phyloP scores from a whole-genome alignment of 2,888 invertebrate genomes.

The Apodemia duryi region DNA sequence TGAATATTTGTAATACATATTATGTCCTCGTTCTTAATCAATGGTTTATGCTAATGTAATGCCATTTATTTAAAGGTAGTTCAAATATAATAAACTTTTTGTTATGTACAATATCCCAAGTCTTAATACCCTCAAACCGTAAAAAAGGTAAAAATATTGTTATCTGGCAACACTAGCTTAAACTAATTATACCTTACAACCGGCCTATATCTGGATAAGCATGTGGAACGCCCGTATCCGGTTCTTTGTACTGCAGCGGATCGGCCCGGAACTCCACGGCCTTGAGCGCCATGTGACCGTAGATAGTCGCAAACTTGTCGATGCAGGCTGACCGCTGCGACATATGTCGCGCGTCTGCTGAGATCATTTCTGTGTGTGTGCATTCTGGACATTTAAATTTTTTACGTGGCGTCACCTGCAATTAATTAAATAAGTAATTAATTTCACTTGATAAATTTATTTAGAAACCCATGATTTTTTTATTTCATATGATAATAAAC shows the following conservation, averaged over 20 bases:
- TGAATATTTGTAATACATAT: no score
- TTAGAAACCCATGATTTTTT: no score
- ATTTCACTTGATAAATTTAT: no score
- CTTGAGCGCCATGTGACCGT: conserved; percentile 92
- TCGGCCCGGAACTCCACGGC: conserved; percentile 96
- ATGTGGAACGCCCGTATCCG: conserved; percentile 91
- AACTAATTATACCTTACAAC: conserved; percentile 74
- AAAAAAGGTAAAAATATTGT: no score
- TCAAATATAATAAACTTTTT: no score
- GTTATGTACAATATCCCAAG: no score
- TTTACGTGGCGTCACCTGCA: conserved; percentile 94
- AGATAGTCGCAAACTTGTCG: conserved; percentile 86
- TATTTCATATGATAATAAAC: no score
- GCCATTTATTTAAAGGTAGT: no score
- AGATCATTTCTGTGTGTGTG: conserved; percentile 95
- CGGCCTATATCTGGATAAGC: conserved; percentile 92
- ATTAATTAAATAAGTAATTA: conserved; percentile 20
- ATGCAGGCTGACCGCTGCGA: conserved; percentile 94
- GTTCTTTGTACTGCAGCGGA: conserved; percentile 94
- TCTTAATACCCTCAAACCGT: no score
- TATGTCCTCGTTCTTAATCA: no score
- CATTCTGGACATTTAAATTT: conserved; percentile 98
- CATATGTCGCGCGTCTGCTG: conserved; percentile 96
- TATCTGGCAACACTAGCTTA: conserved; percentile 2
- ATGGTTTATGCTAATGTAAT: no score